phyloP scores from a whole-genome alignment of 2,797 vertebrate species.

The Euthynnus affinis region DNA sequence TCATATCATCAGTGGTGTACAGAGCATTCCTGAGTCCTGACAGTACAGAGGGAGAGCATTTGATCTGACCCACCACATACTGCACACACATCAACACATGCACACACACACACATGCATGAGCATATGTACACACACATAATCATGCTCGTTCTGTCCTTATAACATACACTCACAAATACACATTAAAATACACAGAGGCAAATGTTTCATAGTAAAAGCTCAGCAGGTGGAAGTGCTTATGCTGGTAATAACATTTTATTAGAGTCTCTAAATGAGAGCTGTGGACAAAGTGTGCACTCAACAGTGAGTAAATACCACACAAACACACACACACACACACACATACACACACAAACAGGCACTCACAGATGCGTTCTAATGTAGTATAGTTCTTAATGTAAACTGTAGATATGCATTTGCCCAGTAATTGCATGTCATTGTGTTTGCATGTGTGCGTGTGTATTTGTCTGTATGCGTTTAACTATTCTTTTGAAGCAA shows the following conservation, averaged over 20 bases:
- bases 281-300: slow-evolving; percentile 68
- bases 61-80: slow-evolving; percentile 58
- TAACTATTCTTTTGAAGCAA: slow-evolving; percentile 79
- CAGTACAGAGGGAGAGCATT: slow-evolving; percentile 49
- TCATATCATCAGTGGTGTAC: slow-evolving; percentile 65
- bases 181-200: slow-evolving; percentile 33
- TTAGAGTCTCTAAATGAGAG: slow-evolving; percentile 75
- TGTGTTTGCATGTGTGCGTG: slow-evolving; percentile 56
- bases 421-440: slow-evolving; percentile 63
- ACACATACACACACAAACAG: slow-evolving; percentile 36
- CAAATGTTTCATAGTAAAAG: slow-evolving; percentile 51
- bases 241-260: slow-evolving; percentile 79
- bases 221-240: slow-evolving; percentile 80
- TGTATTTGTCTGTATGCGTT: slow-evolving; percentile 62
- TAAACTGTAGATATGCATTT: slow-evolving; percentile 34
- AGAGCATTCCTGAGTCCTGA: slow-evolving; percentile 61
- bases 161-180: slow-evolving; percentile 11
- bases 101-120: background rate
- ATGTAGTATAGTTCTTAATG: slow-evolving; percentile 12
- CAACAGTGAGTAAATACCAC: slow-evolving; percentile 69
- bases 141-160: background rate
- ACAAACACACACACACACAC: slow-evolving; percentile 46
- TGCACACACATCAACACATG: background rate
- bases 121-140: background rate
- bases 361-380: background rate